Evolutionary conservation across 2,888 invertebrate genomes (phyloP).

Genomic region (Mesorhabditis sp.): DNA sequence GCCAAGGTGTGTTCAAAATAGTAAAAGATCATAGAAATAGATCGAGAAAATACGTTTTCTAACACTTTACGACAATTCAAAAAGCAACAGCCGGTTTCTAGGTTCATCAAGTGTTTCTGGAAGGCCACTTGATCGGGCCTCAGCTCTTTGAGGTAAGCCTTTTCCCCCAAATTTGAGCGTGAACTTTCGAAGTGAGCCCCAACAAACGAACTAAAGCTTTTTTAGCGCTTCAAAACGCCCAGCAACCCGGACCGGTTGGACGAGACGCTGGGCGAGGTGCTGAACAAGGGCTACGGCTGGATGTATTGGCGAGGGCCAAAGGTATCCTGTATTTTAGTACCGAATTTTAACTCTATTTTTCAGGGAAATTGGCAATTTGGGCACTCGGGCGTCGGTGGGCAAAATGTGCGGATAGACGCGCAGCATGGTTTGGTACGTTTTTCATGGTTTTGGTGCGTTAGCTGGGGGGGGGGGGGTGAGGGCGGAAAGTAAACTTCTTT

Average conservation of each 20-base stretch:
- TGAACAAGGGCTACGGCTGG: constrained; percentile 35
- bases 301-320: constrained; percentile 25
- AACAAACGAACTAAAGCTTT: background rate
- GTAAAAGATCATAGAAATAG: background rate
- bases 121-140: constrained; percentile 39
- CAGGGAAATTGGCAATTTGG: constrained; percentile 54
- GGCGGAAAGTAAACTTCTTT: too few species aligned
- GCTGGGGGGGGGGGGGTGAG: too few species aligned
- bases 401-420: constrained; percentile 46
- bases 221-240: constrained; percentile 11
- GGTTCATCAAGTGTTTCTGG: constrained; percentile 54
- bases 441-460: too few species aligned
- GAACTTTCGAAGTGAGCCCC: background rate
- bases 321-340: background rate
- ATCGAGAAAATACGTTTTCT: background rate
- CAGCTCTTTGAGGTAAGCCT: constrained; percentile 25
- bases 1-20: constrained; percentile 27
- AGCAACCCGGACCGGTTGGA: constrained; percentile 27
- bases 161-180: background rate
- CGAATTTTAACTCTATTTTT: constrained; percentile 6
- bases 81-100: constrained; percentile 21
- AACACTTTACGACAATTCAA: background rate
- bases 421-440: background rate
- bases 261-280: constrained; percentile 28
- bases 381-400: constrained; percentile 60